phyloP scores from a whole-genome alignment of 2,797 vertebrate species.

The Geotrypetes seraphini region DNA sequence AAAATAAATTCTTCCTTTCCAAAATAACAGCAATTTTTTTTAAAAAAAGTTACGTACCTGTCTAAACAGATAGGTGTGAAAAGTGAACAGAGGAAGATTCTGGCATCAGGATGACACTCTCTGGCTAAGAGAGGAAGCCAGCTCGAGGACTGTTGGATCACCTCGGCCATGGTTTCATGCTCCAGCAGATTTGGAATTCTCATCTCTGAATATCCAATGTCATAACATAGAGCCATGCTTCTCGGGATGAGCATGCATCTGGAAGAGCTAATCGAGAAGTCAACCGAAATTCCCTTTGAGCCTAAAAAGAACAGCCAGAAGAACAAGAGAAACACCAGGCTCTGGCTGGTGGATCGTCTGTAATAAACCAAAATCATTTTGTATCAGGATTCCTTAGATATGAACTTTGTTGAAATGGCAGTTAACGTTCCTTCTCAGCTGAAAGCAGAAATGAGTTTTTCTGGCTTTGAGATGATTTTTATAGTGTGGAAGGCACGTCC shows the following conservation, averaged over 20 bases:
- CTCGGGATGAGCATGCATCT: constrained; percentile 56
- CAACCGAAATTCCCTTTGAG: background rate
- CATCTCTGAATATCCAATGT: constrained; percentile 72
- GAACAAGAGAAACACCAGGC: constrained; percentile 16
- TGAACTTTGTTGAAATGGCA: background rate
- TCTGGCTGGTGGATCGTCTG: background rate
- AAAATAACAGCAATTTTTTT: background rate
- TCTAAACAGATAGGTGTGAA: constrained; percentile 77
- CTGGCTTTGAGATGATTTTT: constrained; percentile 22
- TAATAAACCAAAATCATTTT: background rate
- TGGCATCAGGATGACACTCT: constrained; percentile 69
- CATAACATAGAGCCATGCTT: constrained; percentile 65
- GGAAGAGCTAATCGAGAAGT: constrained; percentile 50
- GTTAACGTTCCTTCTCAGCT: background rate
- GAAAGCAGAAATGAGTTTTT: background rate
- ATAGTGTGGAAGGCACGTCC: constrained; percentile 31
- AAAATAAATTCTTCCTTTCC: too few species aligned
- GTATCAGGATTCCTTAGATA: background rate
- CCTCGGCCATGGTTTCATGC: constrained; percentile 65
- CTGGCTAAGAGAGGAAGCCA: constrained; percentile 72
- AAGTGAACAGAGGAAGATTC: constrained; percentile 78
- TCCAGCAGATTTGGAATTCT: constrained; percentile 73
- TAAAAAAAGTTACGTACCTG: constrained; percentile 49
- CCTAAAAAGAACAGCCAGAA: constrained; percentile 14
- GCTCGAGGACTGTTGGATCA: constrained; percentile 70